phyloP scores from a whole-genome alignment of 1,140 invertebrate genomes.

The Drosophila quadrilineata region DNA sequence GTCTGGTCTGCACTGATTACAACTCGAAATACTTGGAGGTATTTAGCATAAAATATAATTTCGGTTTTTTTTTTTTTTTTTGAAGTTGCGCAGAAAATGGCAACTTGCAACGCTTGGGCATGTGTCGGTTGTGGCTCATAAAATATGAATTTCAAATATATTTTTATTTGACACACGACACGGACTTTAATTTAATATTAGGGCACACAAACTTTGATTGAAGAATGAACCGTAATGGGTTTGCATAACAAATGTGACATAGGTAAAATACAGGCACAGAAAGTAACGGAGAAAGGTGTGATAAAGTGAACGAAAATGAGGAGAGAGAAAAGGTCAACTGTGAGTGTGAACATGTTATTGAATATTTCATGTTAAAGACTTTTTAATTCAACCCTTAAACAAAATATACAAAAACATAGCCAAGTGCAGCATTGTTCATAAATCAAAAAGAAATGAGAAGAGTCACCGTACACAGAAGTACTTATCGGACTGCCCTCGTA shows the following conservation, averaged over 20 bases:
- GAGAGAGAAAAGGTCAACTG: conserved; percentile 44
- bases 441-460: conserved; percentile 36
- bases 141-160: conserved; percentile 28
- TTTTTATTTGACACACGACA: conserved; percentile 1
- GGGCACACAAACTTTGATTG: conserved; percentile 12
- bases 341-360: conserved; percentile 41
- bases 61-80: not conserved
- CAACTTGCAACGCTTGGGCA: too few species aligned
- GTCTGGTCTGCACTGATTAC: conserved; percentile 17
- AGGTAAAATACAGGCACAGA: too few species aligned
- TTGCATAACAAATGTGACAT: conserved; percentile 52
- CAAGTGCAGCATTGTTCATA: conserved; percentile 56
- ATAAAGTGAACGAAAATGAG: too few species aligned
- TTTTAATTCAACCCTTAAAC: conserved; percentile 63
- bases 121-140: conserved; percentile 16
- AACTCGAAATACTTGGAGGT: conserved; percentile 1
- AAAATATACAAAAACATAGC: not conserved
- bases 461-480: too few species aligned
- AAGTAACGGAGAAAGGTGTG: too few species aligned
- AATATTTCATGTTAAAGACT: conserved; percentile 64
- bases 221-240: conserved; percentile 6
- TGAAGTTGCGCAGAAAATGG: not conserved
- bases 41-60: conserved; percentile 23
- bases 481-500: too few species aligned
- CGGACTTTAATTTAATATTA: conserved; percentile 26